Base-by-base conservation (phyloP, 2,888 invertebrate species). In the Plagodis dolabraria region DNA sequence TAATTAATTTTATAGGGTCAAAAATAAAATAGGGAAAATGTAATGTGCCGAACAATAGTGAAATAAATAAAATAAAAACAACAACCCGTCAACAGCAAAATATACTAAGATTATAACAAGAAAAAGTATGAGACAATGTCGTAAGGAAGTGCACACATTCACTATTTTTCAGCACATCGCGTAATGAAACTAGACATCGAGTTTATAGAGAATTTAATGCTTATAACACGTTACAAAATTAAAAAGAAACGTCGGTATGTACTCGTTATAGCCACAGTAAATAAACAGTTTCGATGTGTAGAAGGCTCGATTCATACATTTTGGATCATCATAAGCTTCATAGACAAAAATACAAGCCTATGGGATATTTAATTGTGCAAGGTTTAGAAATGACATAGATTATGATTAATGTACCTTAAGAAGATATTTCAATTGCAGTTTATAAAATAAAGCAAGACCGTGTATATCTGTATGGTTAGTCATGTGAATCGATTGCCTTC, bases 21-120 rank as follows among this genome's bases (percentile, higher is more conserved):
- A 63, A 64, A 63, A 51, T 65, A 65, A 71, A 73, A 72, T n/a
- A 77, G 75, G 74, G 71, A 78, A 67, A 79, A 81, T 80, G 90
- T 90, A 74, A 90, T 94, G 96, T 96, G 96, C 96, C 96, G 95
- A 96, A 96, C 96, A 96, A 96, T 96, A 96, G 96, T 96, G 96
- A 96, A 95, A 95, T 94, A 93, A 78, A 77, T 83, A 73, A 73
- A 36, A 54, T 38, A 40, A 9, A 10, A 40, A 40, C 75, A 70
- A 79, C 77, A 80, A 79, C 71, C 60, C 55, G 52, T 35, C 47
- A 76, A 78, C 43, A 77, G 72, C 63, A 74, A 63, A 76, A 72
- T 68, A 76, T 69, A 72, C 70, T 65, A 72, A 67, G 69, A 68
- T 68, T 66, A 70, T 75, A 67, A 74, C 67, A 70, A 72, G 67